Base-by-base conservation (phyloP, 2,888 invertebrate genomes). In the Drosophila anomalata region DNA sequence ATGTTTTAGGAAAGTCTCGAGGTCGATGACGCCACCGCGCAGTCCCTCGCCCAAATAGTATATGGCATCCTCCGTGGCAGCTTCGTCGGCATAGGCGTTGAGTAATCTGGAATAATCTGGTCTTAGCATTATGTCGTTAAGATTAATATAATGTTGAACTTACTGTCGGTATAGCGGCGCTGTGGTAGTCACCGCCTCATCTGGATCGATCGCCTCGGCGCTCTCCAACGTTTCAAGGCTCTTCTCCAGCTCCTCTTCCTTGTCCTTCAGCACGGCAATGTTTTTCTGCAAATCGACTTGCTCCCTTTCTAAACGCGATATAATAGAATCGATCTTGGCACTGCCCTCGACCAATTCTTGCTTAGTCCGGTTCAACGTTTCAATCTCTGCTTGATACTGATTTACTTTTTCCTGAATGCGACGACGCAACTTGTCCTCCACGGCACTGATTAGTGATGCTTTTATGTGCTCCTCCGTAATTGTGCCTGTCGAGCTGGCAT, bases 21-120 rank as follows among this genome's bases (percentile, higher is more conserved):
- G 93, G 93, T 98, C 98, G 89, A 99, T 97, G 7, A 97, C 97
- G 71, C 96, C 96, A 82, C 96, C 95, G 74, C 98, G 94, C 69
- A 99, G 92, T 9, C 98, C 98, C 93, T 99, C 98, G 8, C 98
- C 98, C 92, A 99, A 95, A 91, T 98, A 98, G 91, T 99, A 99
- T 90, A 99, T 98, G 70, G 98, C 97, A 93, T 99, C 99, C 93
- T 99, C 99, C 56, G 97, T 94, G 14, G 99, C 98, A 73, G 99
- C 98, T 93, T 99, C 99, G 92, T 99, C 98, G 53, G 98, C 98
- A 93, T 97, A 99, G 46, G 98, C 96, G 92, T 96, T 97, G 70
- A 99, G 92, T 89, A 99, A 94, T 90, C 96, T 96, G 86, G 2
- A 1, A 8, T 6, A 8, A 41, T 17, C 5, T 17, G 2, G 17